A percentile compares a stretch with the other conserved stretches of the same genome.
phyloP scores from a whole-genome alignment of 2,888 invertebrate genomes.

The Neria commutata region DNA sequence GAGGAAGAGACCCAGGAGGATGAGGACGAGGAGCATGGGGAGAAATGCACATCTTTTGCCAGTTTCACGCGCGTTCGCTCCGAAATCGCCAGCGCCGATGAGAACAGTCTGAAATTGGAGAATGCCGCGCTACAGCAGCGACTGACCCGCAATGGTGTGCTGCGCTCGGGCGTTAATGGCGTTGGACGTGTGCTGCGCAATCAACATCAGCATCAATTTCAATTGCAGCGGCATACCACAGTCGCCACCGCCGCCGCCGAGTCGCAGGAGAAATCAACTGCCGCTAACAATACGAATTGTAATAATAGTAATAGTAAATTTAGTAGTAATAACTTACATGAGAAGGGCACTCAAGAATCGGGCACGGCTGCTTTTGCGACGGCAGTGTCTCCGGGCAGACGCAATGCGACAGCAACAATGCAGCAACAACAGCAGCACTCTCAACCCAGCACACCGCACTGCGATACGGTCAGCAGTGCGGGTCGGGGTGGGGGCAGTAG shows the following conservation, averaged over 20 bases:
- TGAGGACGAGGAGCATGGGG: constrained; percentile 5
- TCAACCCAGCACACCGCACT: constrained; percentile 3
- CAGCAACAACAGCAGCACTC: constrained; percentile 29
- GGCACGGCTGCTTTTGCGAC: too few species aligned
- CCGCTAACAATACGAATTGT: constrained; percentile 31
- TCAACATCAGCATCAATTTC: constrained; percentile 28
- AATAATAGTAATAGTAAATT: constrained; percentile 26
- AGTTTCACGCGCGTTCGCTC: constrained; percentile 58
- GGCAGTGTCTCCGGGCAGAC: constrained; percentile 12
- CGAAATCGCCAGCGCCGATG: constrained; percentile 41
- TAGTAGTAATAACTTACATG: constrained; percentile 11
- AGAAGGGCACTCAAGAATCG: constrained; percentile 1
- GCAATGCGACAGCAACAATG: constrained; percentile 26
- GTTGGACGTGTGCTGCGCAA: constrained; percentile 40
- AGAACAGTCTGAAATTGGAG: constrained; percentile 33
- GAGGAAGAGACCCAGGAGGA: constrained; percentile 22
- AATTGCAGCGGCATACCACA: constrained; percentile 12
- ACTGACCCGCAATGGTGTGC: constrained; percentile 46
- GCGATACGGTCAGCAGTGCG: constrained; percentile 5
- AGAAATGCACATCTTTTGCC: constrained; percentile 57
- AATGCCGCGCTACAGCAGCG: constrained; percentile 34
- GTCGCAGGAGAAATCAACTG: constrained; percentile 26
- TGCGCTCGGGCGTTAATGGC: constrained; percentile 18
- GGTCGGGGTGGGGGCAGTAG: neutral
- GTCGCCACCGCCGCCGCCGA: constrained; percentile 13